A percentile compares a stretch with the other conserved stretches of the same genome.
These are phyloP conservation scores for Meliscaeva auricollis DNA, from an alignment of 2,888 invertebrate genomes.

Conservation along the genomic window DNA sequence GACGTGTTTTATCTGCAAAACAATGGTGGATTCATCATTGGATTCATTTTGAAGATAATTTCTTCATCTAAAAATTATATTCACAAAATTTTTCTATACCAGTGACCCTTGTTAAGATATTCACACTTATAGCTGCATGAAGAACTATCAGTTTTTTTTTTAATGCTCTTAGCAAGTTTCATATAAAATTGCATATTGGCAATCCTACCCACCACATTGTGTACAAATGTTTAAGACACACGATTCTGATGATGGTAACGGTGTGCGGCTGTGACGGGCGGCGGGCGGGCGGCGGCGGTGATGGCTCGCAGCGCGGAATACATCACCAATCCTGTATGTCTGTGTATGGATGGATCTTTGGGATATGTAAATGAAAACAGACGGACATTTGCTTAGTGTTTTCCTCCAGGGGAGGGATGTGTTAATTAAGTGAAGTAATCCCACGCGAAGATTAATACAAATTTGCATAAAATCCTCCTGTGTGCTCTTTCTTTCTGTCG, in stretches of 20 bases:
- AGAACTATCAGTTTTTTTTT: too few relatives aligned
- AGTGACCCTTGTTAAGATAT: too few relatives aligned
- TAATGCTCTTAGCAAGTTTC: not conserved
- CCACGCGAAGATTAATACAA: slow-evolving; percentile 75
- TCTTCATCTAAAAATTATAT: too few relatives aligned
- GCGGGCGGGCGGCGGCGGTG: too few relatives aligned
- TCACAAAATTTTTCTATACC: too few relatives aligned
- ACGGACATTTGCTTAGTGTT: slow-evolving; percentile 64
- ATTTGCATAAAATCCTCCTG: slow-evolving; percentile 69
- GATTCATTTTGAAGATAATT: too few relatives aligned
- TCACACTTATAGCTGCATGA: too few relatives aligned
- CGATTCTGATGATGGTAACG: not conserved
- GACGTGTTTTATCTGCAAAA: too few relatives aligned
- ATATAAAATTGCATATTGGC: not conserved
- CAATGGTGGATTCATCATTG: too few relatives aligned
- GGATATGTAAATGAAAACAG: slow-evolving; percentile 66
- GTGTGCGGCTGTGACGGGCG: too few relatives aligned
- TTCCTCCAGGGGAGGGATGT: slow-evolving; percentile 65
- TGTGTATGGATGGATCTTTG: not conserved
- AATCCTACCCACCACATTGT: not conserved
- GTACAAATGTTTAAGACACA: not conserved
- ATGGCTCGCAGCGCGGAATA: not conserved
- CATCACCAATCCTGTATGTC: not conserved
- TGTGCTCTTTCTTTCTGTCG: slow-evolving; percentile 20
- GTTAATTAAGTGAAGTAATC: slow-evolving; percentile 76